phyloP scores from a whole-genome alignment of 2,797 vertebrate genomes.

The Cuniculus paca region DNA sequence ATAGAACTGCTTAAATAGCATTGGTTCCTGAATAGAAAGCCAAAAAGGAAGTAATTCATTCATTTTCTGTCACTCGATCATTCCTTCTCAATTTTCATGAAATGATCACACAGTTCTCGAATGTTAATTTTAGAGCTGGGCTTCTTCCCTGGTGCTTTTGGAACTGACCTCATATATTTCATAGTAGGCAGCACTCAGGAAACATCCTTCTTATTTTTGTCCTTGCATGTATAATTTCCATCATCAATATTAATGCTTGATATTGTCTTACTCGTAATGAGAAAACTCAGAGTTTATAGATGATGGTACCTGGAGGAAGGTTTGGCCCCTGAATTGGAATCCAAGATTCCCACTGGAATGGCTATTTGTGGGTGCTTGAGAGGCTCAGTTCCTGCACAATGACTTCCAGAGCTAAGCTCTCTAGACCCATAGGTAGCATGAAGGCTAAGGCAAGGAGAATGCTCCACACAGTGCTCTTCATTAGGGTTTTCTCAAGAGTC shows the following conservation, averaged over 20 bases:
- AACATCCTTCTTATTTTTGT: not conserved
- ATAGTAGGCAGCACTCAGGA: not conserved
- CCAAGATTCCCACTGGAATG: not conserved
- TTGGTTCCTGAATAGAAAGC: constrained; percentile 1
- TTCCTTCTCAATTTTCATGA: constrained; percentile 51
- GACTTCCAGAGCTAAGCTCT: not conserved
- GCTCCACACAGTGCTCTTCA: not conserved
- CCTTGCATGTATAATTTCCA: not conserved
- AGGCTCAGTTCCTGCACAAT: not conserved
- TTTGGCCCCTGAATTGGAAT: constrained; percentile 22
- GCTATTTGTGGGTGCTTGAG: not conserved
- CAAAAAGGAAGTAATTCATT: constrained; percentile 33
- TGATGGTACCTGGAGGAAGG: not conserved
- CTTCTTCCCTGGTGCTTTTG: not conserved
- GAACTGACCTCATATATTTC: not conserved
- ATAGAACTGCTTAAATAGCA: constrained; percentile 44
- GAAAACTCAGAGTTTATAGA: not conserved
- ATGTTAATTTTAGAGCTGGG: constrained; percentile 42
- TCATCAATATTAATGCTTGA: not conserved
- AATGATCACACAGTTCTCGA: not conserved
- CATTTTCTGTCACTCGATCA: not conserved
- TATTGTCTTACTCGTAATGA: constrained; percentile 5
- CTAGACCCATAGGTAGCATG: too few species aligned
- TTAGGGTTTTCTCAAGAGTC: not conserved
- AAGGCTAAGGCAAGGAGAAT: not conserved